Conservation (phyloP, 2,797 vertebrate species). For the Gobio occitaniae region DNA sequence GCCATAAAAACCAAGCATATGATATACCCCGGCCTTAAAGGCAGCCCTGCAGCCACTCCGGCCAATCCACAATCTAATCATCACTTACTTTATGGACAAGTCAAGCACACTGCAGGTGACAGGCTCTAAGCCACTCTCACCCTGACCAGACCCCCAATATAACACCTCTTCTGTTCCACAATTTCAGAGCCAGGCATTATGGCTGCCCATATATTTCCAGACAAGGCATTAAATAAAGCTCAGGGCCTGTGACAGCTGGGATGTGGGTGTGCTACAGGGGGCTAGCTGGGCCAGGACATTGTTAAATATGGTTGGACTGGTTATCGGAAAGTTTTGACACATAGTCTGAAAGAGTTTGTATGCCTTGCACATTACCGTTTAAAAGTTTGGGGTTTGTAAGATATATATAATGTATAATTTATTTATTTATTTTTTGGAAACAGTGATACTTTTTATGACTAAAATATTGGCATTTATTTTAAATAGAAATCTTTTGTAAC, state of each 20-base stretch:
- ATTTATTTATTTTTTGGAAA: too few relatives aligned
- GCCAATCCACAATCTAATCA: constrained; percentile 49
- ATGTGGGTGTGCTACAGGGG: constrained; percentile 32
- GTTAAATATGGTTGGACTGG: constrained; percentile 8
- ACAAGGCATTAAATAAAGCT: constrained; percentile 70
- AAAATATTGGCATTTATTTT: not conserved
- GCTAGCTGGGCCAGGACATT: constrained; percentile 2
- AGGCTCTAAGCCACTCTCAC: constrained; percentile 39
- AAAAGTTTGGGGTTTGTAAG: too few relatives aligned
- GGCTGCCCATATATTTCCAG: constrained; percentile 65
- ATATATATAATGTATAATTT: too few relatives aligned
- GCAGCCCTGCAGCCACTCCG: not conserved
- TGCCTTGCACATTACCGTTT: not conserved
- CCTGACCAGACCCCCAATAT: constrained; percentile 47
- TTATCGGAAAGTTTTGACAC: constrained; percentile 18
- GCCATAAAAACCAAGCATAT: constrained; percentile 47
- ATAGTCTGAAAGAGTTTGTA: not conserved
- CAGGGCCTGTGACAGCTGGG: constrained; percentile 70
- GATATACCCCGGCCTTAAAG: constrained; percentile 44
- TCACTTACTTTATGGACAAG: constrained; percentile 57
- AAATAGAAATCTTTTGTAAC: not conserved
- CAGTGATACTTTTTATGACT: not conserved
- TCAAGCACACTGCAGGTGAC: constrained; percentile 41
- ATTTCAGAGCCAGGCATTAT: constrained; percentile 54
- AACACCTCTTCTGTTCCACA: constrained; percentile 60